Evolutionary conservation across 2,888 invertebrate species (phyloP).

Genomic region (Hipparchia semele): DNA sequence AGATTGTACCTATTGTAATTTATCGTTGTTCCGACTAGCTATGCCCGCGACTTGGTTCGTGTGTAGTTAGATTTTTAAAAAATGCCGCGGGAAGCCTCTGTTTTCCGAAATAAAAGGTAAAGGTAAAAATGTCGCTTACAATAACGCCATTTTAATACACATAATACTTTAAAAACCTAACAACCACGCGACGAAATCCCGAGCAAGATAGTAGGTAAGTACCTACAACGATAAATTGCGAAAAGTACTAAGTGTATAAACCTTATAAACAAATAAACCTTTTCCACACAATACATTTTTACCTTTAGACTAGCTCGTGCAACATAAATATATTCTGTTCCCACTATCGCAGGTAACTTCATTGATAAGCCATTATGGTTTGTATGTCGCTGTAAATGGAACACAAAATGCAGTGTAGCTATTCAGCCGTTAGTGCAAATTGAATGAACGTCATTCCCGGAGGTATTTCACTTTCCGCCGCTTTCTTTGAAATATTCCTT

Average conservation of each 20-base stretch:
- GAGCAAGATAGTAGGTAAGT: neutral
- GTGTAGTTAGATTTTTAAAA: too few species aligned
- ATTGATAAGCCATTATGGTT: conserved; percentile 15
- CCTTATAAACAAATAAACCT: neutral
- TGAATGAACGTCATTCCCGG: conserved; percentile 44
- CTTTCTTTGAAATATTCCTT: conserved; percentile 41
- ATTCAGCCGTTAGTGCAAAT: conserved; percentile 37
- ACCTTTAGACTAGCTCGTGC: neutral
- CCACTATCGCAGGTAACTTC: neutral
- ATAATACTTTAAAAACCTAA: too few species aligned
- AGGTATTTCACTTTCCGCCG: conserved; percentile 40
- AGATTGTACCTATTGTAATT: too few species aligned
- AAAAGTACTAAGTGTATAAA: neutral
- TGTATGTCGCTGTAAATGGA: conserved; percentile 28
- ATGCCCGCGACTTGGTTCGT: too few species aligned
- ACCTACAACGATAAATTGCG: neutral
- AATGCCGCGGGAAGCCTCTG: too few species aligned
- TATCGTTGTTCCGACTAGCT: too few species aligned
- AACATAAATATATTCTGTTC: conserved; percentile 1
- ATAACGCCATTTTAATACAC: too few species aligned
- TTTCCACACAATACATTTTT: conserved; percentile 4
- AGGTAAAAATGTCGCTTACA: too few species aligned
- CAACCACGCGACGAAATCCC: too few species aligned
- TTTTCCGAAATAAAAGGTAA: too few species aligned
- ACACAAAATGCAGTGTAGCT: conserved; percentile 30